phyloP scores from a whole-genome alignment of 37 sponge, comb jelly and placozoan species.

The Agelas oroides region DNA sequence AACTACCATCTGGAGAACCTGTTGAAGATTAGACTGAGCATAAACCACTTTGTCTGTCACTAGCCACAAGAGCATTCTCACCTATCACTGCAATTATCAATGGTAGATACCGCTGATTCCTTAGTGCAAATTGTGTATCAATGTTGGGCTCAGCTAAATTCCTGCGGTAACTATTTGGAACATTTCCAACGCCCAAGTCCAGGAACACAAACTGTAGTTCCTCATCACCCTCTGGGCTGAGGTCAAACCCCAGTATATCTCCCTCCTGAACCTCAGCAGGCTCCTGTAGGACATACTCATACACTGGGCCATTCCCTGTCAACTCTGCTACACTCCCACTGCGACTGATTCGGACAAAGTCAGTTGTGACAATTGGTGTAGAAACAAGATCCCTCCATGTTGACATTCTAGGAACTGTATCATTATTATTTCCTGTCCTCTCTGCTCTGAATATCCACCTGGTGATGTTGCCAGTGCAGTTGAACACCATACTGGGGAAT shows the following conservation, averaged over 20 bases:
- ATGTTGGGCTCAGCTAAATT: too few species aligned
- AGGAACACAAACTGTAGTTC: too few species aligned
- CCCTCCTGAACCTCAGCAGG: slow-evolving; percentile 13
- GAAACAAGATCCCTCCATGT: too few species aligned
- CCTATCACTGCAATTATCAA: slow-evolving; percentile 18
- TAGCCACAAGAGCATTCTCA: too few species aligned
- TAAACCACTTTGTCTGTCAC: background rate
- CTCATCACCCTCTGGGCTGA: too few species aligned
- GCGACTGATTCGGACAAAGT: too few species aligned
- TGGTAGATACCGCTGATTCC: background rate
- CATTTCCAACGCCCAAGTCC: too few species aligned
- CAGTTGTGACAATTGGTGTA: too few species aligned
- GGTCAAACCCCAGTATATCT: slow-evolving; percentile 17
- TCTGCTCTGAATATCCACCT: slow-evolving; percentile 32
- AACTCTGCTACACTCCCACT: background rate
- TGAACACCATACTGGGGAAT: slow-evolving; percentile 39
- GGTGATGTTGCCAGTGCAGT: slow-evolving; percentile 12
- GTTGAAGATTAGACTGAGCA: background rate
- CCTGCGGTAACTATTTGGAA: too few species aligned
- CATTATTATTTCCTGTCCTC: background rate
- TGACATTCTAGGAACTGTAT: too few species aligned
- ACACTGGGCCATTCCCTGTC: background rate
- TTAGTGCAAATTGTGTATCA: background rate
- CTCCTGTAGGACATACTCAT: slow-evolving; percentile 4
- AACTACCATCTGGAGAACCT: too few species aligned